Conservation (phyloP, 2,888 invertebrate species). For the Callimorpha dominula region DNA sequence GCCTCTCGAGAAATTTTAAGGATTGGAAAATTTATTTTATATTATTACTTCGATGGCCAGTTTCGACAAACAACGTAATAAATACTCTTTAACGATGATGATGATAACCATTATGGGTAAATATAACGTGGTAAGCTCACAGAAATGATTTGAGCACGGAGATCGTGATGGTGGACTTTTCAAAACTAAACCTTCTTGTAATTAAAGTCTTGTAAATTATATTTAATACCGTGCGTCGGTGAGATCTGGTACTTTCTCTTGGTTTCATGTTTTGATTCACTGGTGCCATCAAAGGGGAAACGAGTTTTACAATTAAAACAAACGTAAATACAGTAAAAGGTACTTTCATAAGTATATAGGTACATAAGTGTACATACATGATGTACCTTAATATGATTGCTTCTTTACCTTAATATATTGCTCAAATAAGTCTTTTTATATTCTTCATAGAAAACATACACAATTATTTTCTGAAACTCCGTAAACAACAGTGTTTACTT, state of each 20-base stretch:
- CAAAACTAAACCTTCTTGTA: not conserved
- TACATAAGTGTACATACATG: no score
- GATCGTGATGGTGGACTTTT: not conserved
- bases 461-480: not conserved
- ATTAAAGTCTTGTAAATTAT: not conserved
- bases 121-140: not conserved
- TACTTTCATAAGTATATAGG: no score
- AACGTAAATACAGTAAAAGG: no score
- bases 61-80: no score
- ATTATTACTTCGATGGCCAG: no score
- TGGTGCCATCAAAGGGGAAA: not conserved
- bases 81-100: no score
- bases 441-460: not conserved
- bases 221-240: not conserved
- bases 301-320: not conserved
- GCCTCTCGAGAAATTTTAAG: no score
- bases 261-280: conserved; percentile 1
- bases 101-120: no score
- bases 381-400: no score
- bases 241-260: not conserved
- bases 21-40: no score
- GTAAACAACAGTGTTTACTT: not conserved
- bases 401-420: no score
- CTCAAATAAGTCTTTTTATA: not conserved
- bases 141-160: not conserved